phyloP scores from a whole-genome alignment of 2,888 invertebrate species.

The Eugnorisma glareosa region DNA sequence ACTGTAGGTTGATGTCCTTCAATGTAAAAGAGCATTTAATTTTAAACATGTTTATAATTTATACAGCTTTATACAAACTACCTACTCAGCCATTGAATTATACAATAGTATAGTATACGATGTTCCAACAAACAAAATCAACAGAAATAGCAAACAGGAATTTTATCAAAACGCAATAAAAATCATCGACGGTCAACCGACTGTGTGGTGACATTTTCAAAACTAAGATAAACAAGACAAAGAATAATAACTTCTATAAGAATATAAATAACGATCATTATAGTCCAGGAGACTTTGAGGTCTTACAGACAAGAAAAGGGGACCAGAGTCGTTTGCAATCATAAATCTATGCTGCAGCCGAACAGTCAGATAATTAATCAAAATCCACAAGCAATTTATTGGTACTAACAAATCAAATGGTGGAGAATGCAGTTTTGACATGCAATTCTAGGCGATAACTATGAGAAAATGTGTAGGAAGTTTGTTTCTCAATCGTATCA shows the following conservation, averaged over 20 bases:
- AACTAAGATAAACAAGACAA: background rate
- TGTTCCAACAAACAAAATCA: background rate
- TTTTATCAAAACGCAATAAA: slow-evolving; percentile 28
- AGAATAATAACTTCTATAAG: slow-evolving; percentile 17
- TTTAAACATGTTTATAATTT: slow-evolving; percentile 4
- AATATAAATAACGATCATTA: slow-evolving; percentile 42
- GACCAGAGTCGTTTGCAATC: slow-evolving; percentile 45
- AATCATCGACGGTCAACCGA: slow-evolving; percentile 8
- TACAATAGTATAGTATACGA: background rate
- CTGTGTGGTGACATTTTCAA: slow-evolving; percentile 14
- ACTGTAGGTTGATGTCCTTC: background rate
- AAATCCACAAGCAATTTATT: slow-evolving; percentile 65
- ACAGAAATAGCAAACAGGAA: slow-evolving; percentile 9
- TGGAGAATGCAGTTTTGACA: slow-evolving; percentile 56
- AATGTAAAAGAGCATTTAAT: slow-evolving; percentile 7
- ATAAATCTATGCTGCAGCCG: slow-evolving; percentile 58
- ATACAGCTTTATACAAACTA: background rate
- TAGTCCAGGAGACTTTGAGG: slow-evolving; percentile 30
- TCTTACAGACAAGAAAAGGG: slow-evolving; percentile 45
- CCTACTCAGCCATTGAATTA: background rate
- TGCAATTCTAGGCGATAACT: slow-evolving; percentile 56
- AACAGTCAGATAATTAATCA: slow-evolving; percentile 65
- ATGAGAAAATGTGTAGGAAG: slow-evolving; percentile 53
- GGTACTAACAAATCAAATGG: slow-evolving; percentile 60
- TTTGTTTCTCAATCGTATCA: slow-evolving; percentile 51